Evolutionary conservation across 2,797 vertebrate genomes (phyloP).

Genomic region (Darevskia nairensis): DNA sequence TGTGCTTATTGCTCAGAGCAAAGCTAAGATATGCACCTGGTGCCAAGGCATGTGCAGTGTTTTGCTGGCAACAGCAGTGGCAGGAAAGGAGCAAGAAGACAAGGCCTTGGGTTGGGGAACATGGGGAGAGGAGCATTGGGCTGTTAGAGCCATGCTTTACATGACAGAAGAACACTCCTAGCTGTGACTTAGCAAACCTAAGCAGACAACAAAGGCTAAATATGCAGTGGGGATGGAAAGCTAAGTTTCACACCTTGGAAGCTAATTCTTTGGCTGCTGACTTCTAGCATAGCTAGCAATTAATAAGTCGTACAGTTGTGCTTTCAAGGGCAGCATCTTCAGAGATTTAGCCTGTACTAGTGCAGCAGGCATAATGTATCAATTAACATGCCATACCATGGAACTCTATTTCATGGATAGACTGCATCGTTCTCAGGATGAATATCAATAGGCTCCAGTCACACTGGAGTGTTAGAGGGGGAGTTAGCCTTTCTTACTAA

Average conservation of each 20-base stretch:
- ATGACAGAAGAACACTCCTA: neutral
- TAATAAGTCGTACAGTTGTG: neutral
- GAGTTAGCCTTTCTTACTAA: neutral
- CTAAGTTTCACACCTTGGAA: neutral
- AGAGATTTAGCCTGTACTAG: constrained; percentile 3
- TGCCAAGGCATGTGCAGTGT: too few relatives aligned
- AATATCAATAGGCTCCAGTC: constrained; percentile 14
- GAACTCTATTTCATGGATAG: neutral
- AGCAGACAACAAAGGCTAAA: neutral
- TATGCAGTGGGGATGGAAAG: neutral
- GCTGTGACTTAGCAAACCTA: neutral
- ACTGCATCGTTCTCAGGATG: constrained; percentile 2
- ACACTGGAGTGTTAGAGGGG: neutral
- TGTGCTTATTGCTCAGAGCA: too few relatives aligned
- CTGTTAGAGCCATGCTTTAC: neutral
- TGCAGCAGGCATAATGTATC: constrained; percentile 13
- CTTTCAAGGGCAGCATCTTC: constrained; percentile 17
- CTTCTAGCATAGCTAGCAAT: neutral
- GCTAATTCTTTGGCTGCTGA: neutral
- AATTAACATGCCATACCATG: constrained; percentile 21
- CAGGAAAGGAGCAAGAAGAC: neutral
- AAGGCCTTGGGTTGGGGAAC: neutral
- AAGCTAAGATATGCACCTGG: too few relatives aligned
- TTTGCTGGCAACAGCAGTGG: too few relatives aligned
- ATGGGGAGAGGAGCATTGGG: neutral